A percentile compares a stretch with the other conserved stretches of the same genome.
Conservation (phyloP, 2,113 vertebrate species). For the Hipposideros armiger region DNA sequence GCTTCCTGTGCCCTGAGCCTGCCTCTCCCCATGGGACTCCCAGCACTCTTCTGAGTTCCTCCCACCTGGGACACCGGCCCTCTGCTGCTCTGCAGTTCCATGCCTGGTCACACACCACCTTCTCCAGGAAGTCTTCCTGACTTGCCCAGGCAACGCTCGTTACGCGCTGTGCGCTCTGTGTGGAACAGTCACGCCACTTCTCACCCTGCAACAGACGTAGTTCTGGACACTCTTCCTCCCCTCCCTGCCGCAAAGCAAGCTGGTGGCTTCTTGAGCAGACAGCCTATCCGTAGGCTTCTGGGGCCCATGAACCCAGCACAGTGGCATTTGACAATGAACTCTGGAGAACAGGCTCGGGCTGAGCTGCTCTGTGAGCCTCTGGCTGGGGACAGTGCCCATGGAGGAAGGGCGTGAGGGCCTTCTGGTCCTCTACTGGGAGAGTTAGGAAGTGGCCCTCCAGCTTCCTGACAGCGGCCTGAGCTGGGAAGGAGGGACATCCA, state of each 20-base stretch:
- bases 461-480: neutral
- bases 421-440: neutral
- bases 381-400: neutral
- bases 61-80: neutral
- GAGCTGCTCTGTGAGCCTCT: neutral
- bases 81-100: neutral
- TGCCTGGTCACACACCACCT: neutral
- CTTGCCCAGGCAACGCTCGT: neutral
- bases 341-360: neutral
- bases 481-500: accelerated
- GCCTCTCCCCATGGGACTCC: accelerated
- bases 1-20: neutral
- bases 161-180: neutral
- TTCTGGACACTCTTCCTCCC: neutral
- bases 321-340: neutral
- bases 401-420: accelerated
- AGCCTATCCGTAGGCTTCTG: neutral
- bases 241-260: no score
- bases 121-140: slow-evolving; percentile 36
- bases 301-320: neutral
- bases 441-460: neutral
- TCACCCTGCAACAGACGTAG: neutral
- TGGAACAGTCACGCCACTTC: neutral
- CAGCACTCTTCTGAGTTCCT: accelerated
- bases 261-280: neutral